Evolutionary conservation across 2,888 invertebrate species (phyloP), one percentile per base, ranked within the genome.

Genomic region (Pristionchus arcanus): DNA sequence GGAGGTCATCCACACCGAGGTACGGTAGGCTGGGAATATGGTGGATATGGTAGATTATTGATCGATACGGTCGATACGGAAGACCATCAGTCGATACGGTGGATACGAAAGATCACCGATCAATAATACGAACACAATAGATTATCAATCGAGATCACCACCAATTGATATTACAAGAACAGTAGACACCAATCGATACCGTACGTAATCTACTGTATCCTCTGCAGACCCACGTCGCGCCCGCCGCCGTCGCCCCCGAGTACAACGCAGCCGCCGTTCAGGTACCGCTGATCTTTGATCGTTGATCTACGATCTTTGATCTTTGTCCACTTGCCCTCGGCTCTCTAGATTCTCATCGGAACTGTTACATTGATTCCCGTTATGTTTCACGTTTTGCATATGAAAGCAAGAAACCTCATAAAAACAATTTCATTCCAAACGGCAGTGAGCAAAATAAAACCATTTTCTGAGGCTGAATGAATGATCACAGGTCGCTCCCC

Each of bases 211-310:
- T n/a, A n/a, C n/a, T 21, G 63, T 63, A 21, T 13, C 42, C 42
- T 49, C 42, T 25, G 63, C 59, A 59, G 59, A 71, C 34, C 34
- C 31, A 31, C 49, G 81, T 81, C 81, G 81, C 81, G 5, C 81
- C 81, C 49, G 81, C 15, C 49, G 31, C 74, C 74, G 49, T 81
- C 81, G 81, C 81, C 49, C 81, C 81, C 49, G 81, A 42, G 49
- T 81, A 81, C 81, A 81, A 81, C 49, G 81, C 81, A 28, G 81
- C 81, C 81, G 81, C 81, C 49, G 81, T 81, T 28, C 81, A 81
- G 81, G 81, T 77, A 68, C n/a, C 4, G 28, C n/a, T 34, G 34
- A 71, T 71, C 71, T 31, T 28, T 71, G 31, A 31, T 71, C 34
- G 34, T 9, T 71, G 71, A 9, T n/a, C 68, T 68, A 11, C 13